Evolutionary conservation across 2,888 invertebrate species (phyloP), one percentile per base, ranked within the genome.

Genomic region (Iselma pallidipennis): DNA sequence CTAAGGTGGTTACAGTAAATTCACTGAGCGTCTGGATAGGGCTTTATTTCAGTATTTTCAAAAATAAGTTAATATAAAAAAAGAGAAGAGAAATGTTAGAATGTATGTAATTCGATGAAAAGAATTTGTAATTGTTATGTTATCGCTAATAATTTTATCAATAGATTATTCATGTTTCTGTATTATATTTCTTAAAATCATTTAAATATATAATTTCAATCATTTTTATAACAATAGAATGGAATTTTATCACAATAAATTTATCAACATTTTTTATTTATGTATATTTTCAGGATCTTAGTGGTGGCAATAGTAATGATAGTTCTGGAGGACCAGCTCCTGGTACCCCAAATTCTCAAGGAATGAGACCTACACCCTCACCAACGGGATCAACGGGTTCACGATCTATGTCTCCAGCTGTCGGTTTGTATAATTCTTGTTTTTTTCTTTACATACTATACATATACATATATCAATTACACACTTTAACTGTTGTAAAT

Each of bases 321-420:
- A 85, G 85, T 79, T 84, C 83, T 64, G 89, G 90, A 76, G 88
- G 89, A 74, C 90, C 89, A 71, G 85, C 84, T 74, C 87, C 89
- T 71, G 86, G 86, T 70, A 87, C 87, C 60, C 89, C 90, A 73
- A 89, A 89, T 83, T 88, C 89, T 70, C 89, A 89, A 83, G 88
- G 88, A 81, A 89, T 94, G 91, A 91, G 94, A 84, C 95, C 95
- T 73, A 94, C 94, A 80, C 95, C 95, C 75, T 95, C 94, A 80
- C 95, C 95, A 77, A 95, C 95, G 80, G 94, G 95, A 82, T 94
- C 94, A 77, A 92, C 92, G 79, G 94, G 94, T 82, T 96, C 96
- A 77, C 90, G 96, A 85, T 96, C 96, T 84, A 96, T 96, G 93
- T 96, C 97, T 83, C 96, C 97, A 79, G 96, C 96, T 85, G 94